Conservation (phyloP, 2,113 vertebrate species). For the Rhipidura dahli region DNA sequence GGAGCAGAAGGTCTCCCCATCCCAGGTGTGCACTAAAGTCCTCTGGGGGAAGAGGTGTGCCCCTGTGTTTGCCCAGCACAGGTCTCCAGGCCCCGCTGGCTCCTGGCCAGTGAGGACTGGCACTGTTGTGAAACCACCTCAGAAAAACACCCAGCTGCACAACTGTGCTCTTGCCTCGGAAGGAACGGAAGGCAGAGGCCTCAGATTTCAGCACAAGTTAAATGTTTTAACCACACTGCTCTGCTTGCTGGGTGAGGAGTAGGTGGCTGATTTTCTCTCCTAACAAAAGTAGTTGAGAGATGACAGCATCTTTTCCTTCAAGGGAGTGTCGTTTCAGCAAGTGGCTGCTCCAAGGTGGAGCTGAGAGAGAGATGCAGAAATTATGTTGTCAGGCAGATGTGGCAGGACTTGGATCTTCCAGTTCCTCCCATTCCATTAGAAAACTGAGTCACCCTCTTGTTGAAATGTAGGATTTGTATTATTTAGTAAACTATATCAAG, state of each 20-base stretch:
- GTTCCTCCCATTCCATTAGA: background rate
- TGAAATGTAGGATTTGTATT: background rate
- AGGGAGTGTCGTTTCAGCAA: background rate
- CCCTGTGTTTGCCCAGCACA: background rate
- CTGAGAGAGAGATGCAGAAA: background rate
- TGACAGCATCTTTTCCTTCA: background rate
- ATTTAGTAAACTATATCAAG: background rate
- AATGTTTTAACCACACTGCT: background rate
- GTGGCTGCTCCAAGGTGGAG: background rate
- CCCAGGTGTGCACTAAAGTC: background rate
- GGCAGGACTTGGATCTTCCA: background rate
- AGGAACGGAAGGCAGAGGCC: background rate
- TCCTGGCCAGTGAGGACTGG: rapidly evolving
- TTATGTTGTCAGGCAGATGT: background rate
- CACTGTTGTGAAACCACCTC: background rate
- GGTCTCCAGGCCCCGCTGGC: background rate
- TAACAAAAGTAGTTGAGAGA: background rate
- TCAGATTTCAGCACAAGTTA: background rate
- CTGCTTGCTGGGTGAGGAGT: background rate
- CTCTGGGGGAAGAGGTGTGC: background rate
- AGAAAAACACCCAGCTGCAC: background rate
- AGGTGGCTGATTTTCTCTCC: background rate
- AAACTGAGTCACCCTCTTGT: background rate
- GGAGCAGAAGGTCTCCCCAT: background rate
- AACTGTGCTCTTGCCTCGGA: background rate